Evolutionary conservation across 2,888 invertebrate species (phyloP).

Genomic region (Zele albiditarsus): DNA sequence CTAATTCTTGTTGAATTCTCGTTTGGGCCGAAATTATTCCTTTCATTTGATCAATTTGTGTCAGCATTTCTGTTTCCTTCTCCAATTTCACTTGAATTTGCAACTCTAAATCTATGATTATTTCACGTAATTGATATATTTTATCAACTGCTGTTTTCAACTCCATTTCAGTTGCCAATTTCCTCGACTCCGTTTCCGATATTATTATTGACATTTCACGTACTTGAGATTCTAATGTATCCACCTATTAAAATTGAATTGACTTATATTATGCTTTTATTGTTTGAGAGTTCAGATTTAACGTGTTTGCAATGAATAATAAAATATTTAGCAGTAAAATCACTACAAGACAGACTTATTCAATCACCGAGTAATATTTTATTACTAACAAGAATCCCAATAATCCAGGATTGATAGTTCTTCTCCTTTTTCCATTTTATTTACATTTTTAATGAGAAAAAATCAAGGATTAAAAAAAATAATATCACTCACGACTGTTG

Average conservation of each 20-base stretch:
- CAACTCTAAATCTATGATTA: slow-evolving; percentile 84
- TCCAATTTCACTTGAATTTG: slow-evolving; percentile 82
- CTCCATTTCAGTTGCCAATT: slow-evolving; percentile 81
- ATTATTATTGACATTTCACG: slow-evolving; percentile 80
- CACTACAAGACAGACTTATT: neutral
- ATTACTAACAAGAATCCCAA: neutral
- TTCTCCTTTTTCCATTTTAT: neutral
- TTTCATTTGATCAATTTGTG: slow-evolving; percentile 77
- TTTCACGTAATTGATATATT: slow-evolving; percentile 82
- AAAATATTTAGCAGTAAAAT: slow-evolving; percentile 2
- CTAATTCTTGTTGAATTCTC: slow-evolving; percentile 75
- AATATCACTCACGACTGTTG: slow-evolving; percentile 66
- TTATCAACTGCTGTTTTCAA: slow-evolving; percentile 85
- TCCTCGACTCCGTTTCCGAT: slow-evolving; percentile 77
- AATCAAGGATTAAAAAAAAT: slow-evolving; percentile 46
- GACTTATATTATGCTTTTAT: too few relatives aligned
- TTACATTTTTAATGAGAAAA: slow-evolving; percentile 3
- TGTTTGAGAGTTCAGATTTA: too few relatives aligned
- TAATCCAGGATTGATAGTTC: neutral
- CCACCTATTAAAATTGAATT: slow-evolving; percentile 76
- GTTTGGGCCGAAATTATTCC: slow-evolving; percentile 76
- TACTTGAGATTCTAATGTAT: slow-evolving; percentile 84
- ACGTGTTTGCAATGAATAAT: neutral
- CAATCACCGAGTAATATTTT: neutral
- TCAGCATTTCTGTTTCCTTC: slow-evolving; percentile 78